A percentile compares a stretch with the other conserved stretches of the same genome.
These are phyloP conservation scores for Agonopterix alstromeriana DNA, from an alignment of 2,888 invertebrate species.

Conservation along the genomic window DNA sequence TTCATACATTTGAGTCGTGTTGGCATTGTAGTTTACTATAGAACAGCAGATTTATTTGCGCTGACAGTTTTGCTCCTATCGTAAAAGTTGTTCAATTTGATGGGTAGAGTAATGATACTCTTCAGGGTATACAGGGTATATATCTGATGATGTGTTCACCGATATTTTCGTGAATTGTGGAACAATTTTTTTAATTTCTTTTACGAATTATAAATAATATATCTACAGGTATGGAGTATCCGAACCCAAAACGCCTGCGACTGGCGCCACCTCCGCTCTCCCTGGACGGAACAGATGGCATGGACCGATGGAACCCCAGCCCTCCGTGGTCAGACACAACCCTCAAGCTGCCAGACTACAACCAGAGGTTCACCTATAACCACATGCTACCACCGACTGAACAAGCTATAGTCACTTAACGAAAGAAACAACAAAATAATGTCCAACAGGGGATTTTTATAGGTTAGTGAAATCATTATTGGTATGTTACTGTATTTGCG, in stretches of 20 bases:
- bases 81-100: too few relatives aligned
- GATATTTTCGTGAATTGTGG: too few relatives aligned
- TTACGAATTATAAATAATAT: neutral
- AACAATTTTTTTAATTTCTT: too few relatives aligned
- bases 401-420: constrained; percentile 67
- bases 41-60: too few relatives aligned
- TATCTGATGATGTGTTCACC: too few relatives aligned
- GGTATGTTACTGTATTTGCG: neutral
- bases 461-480: neutral
- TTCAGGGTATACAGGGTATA: too few relatives aligned
- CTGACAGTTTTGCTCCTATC: too few relatives aligned
- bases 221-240: constrained; percentile 53
- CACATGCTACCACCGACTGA: constrained; percentile 84
- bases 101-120: too few relatives aligned
- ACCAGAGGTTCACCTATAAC: constrained; percentile 87
- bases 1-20: too few relatives aligned
- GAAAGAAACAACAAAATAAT: neutral
- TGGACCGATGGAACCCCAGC: constrained; percentile 91
- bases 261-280: constrained; percentile 39
- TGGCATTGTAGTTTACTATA: too few relatives aligned
- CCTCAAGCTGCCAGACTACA: constrained; percentile 86
- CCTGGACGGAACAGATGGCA: constrained; percentile 80
- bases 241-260: constrained; percentile 57
- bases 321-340: constrained; percentile 92
- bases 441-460: neutral